Evolutionary conservation across 2,113 vertebrate genomes (phyloP).

Genomic region (Semicossyphus pulcher): DNA sequence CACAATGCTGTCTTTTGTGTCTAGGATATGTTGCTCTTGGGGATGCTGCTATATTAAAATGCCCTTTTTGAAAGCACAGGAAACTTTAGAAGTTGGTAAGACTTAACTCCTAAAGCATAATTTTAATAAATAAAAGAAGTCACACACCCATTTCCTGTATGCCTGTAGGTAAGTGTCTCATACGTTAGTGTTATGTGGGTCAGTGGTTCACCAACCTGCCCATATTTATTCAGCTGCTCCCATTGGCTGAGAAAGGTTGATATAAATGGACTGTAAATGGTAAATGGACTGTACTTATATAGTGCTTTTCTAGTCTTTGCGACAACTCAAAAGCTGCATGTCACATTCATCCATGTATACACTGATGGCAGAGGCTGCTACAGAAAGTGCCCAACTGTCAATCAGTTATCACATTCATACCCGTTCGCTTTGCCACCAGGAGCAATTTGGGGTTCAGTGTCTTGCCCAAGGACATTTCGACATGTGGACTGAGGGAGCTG

Average conservation of each 20-base stretch:
- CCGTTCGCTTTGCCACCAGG: too few relatives aligned
- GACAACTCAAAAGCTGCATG: too few relatives aligned
- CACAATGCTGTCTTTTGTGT: constrained; percentile 29
- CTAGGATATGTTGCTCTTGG: constrained; percentile 15
- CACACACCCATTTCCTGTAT: background rate
- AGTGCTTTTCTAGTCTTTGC: too few relatives aligned
- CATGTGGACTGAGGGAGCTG: too few relatives aligned
- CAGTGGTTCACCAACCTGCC: constrained; percentile 1
- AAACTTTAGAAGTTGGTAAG: constrained; percentile 7
- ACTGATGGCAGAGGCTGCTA: too few relatives aligned
- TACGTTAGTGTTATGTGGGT: constrained; percentile 6
- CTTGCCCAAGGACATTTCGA: too few relatives aligned
- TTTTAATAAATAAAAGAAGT: background rate
- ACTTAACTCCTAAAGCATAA: background rate
- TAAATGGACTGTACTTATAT: too few relatives aligned
- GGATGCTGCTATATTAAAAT: constrained; percentile 37
- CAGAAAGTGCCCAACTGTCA: too few relatives aligned
- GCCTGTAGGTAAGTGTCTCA: background rate
- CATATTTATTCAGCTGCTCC: background rate
- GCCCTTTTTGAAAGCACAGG: constrained; percentile 11
- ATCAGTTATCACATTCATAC: too few relatives aligned
- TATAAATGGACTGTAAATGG: too few relatives aligned
- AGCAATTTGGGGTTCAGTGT: too few relatives aligned
- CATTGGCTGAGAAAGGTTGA: constrained; percentile 13
- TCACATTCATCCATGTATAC: too few relatives aligned